phyloP scores from a whole-genome alignment of 1,140 invertebrate species.

The Elysia chlorotica region DNA sequence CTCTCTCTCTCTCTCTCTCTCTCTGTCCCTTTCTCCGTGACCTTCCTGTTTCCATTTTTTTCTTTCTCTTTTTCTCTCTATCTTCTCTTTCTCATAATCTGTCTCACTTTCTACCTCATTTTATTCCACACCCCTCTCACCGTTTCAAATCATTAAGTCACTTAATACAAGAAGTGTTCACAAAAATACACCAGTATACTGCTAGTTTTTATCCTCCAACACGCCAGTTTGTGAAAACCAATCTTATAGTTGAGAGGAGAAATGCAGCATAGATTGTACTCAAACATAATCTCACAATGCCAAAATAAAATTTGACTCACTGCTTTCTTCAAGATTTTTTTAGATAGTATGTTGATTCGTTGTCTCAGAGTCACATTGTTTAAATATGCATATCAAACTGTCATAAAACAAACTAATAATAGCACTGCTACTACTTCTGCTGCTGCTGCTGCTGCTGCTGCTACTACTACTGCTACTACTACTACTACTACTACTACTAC shows the following conservation, averaged over 20 bases:
- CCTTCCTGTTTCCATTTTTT: neutral
- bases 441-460: neutral
- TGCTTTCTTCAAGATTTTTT: neutral
- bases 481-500: slow-evolving; percentile 1
- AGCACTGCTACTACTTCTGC: no score
- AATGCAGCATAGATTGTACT: no score
- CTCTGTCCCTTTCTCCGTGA: neutral
- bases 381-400: neutral
- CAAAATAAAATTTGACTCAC: neutral
- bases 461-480: neutral
- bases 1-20: neutral
- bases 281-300: neutral
- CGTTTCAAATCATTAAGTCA: no score
- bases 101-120: no score
- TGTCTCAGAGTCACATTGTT: neutral
- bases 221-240: no score
- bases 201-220: no score
- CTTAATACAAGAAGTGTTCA: no score
- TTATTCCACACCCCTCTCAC: no score
- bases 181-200: no score
- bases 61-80: neutral
- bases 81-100: neutral
- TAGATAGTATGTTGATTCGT: neutral
- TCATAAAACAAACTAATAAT: neutral
- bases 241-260: no score